Base-by-base conservation (phyloP, 2,113 vertebrate species). In the Eulemur macaco region DNA sequence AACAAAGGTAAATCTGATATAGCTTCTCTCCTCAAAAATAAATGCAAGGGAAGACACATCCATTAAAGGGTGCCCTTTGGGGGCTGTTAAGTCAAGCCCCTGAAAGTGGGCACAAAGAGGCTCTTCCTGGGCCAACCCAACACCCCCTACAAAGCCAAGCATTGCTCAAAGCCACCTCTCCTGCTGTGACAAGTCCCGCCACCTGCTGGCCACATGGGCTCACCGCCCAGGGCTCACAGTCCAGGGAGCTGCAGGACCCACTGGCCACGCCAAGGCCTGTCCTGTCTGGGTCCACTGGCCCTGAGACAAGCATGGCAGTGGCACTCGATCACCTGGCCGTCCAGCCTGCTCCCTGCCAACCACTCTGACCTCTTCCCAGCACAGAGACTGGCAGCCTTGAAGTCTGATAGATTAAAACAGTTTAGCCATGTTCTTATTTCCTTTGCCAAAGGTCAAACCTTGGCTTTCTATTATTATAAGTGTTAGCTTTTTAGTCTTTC, bases 371-470 rank as follows among this genome's bases (percentile, higher is more conserved):
- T 6, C 29, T 31, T 73, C 17, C 6, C 15, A 39, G 14, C 13
- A 25, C 18, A 45, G 69, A 77, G 25, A 83, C 27, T 25, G 29
- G 39, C 0, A 60, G 69, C 68, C 66, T 86, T 86, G 86, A 47
- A n/a, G 39, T 15, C 12, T 29, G 73, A 54, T 8, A 80, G 23
- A 69, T 23, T 15, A 71, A 71, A 71, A 80, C 14, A 54, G 7
- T 42, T 47, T 60, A 52, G 34, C 18, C 15, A 11, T 9, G 29
- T 31, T 76, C 31, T 37, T 4, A 13, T 50, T 56, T 90, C 47
- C 37, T 91, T 73, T 56, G 45, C 71, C 54, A 74, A 85, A 95
- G 58, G 66, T 56, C 77, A 93, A 3, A 34, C 77, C 83, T 69
- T 91, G 90, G 66, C 73, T 91, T 93, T 85, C 2, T 39, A 63